These are phyloP conservation scores for Alectoris magna DNA, from an alignment of 2,797 vertebrate species.

Conservation along the genomic window DNA sequence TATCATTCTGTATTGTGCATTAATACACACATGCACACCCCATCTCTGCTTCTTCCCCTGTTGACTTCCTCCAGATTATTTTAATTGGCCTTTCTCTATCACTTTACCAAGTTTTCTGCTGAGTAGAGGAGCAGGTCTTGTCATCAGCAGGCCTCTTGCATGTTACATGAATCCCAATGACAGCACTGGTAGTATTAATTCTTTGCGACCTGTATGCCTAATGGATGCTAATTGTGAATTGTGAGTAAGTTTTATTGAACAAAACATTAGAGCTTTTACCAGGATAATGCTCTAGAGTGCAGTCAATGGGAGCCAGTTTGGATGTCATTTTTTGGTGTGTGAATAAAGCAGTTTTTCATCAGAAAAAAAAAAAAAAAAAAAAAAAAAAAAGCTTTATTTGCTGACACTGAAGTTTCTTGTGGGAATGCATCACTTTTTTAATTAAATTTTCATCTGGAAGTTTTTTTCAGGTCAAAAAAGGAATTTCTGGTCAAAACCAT, in stretches of 20 bases:
- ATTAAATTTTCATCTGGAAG: conserved; percentile 71
- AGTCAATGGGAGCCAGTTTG: neutral
- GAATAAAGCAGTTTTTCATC: conserved; percentile 14
- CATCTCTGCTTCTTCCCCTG: neutral
- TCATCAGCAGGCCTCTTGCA: neutral
- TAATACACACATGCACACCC: neutral
- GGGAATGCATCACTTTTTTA: conserved; percentile 58
- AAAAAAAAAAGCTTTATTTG: conserved; percentile 19
- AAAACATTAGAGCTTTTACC: neutral
- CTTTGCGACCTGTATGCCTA: neutral
- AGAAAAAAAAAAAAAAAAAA: neutral
- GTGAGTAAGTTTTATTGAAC: neutral
- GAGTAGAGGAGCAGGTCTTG: neutral
- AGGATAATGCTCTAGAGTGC: neutral
- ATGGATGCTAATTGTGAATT: neutral
- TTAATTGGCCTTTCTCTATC: conserved; percentile 10
- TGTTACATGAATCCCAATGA: neutral
- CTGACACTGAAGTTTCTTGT: conserved; percentile 59
- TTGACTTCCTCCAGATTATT: conserved; percentile 12
- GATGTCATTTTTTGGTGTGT: neutral
- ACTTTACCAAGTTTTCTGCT: neutral
- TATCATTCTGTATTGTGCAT: conserved; percentile 13
- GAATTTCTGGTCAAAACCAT: conserved; percentile 58
- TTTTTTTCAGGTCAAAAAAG: conserved; percentile 64
- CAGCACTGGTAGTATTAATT: rapidly evolving